phyloP scores from a whole-genome alignment of 2,113 vertebrate genomes.

The Mormyrus lacerda region DNA sequence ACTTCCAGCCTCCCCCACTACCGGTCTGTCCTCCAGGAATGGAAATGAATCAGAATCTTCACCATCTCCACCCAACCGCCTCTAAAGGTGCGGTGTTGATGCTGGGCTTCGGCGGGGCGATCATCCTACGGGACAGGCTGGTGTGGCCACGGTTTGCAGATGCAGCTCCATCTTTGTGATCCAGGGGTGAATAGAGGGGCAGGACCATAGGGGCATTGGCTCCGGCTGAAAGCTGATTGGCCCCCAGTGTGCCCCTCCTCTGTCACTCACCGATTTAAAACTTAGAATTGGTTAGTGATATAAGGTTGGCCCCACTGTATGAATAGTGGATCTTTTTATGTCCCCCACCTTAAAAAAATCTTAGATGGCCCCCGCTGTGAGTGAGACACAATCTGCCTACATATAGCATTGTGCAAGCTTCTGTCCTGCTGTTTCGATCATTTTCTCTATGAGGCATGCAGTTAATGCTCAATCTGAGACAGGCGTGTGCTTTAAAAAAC shows the following conservation, averaged over 20 bases:
- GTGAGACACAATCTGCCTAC: background rate
- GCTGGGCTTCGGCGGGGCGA: background rate
- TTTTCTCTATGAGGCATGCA: background rate
- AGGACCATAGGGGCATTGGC: background rate
- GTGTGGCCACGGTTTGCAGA: background rate
- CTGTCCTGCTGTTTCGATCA: background rate
- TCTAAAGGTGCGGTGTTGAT: background rate
- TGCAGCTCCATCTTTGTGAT: background rate
- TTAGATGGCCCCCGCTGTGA: background rate
- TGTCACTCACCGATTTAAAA: background rate
- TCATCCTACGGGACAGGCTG: background rate
- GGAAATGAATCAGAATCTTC: conserved; percentile 2
- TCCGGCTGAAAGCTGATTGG: background rate
- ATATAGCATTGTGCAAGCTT: background rate
- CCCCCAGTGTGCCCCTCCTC: background rate
- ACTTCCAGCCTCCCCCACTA: background rate
- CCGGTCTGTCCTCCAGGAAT: background rate
- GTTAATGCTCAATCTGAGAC: background rate
- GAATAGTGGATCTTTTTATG: background rate
- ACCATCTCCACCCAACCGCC: background rate
- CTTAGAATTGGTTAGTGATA: background rate
- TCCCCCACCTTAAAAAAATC: background rate
- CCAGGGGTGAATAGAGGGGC: background rate
- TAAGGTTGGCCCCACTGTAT: background rate
- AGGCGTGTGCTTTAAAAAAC: background rate